Evolutionary conservation across 1,140 invertebrate species (phyloP).

Genomic region (Vanessa atalanta): DNA sequence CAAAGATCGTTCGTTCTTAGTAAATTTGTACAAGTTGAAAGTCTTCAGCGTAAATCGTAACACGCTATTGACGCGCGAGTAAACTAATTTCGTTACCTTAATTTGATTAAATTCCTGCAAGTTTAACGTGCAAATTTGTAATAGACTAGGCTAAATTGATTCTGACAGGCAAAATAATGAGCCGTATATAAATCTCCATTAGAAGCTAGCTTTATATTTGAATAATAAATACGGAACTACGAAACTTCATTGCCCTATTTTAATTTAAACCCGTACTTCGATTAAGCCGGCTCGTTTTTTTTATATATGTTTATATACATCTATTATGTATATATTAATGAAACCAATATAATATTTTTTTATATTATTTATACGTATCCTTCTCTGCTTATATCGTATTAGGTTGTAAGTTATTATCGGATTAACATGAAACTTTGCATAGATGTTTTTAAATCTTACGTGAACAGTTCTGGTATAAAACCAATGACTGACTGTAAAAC

Average conservation of each 20-base stretch:
- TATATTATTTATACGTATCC: no score
- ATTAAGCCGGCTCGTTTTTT: constrained; percentile 16
- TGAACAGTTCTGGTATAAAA: no score
- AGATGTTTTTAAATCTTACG: no score
- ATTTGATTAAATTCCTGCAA: constrained; percentile 53
- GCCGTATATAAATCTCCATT: constrained; percentile 44
- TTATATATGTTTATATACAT: no score
- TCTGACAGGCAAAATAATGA: constrained; percentile 44
- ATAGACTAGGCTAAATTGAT: constrained; percentile 45
- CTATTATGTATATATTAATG: no score
- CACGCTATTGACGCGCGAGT: constrained; percentile 44
- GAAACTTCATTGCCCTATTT: constrained; percentile 10
- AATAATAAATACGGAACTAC: constrained; percentile 15
- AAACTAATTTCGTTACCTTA: constrained; percentile 51
- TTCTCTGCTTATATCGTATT: no score
- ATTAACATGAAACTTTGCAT: no score
- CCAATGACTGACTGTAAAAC: no score
- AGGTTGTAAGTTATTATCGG: no score
- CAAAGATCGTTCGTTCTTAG: constrained; percentile 22
- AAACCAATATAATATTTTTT: no score
- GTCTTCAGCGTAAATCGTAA: constrained; percentile 38
- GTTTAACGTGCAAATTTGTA: constrained; percentile 53
- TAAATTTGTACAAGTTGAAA: constrained; percentile 29
- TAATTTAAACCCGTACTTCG: constrained; percentile 18
- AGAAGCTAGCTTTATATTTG: constrained; percentile 26